phyloP scores from a whole-genome alignment of 2,888 invertebrate genomes.

The Leptura quadrifasciata region DNA sequence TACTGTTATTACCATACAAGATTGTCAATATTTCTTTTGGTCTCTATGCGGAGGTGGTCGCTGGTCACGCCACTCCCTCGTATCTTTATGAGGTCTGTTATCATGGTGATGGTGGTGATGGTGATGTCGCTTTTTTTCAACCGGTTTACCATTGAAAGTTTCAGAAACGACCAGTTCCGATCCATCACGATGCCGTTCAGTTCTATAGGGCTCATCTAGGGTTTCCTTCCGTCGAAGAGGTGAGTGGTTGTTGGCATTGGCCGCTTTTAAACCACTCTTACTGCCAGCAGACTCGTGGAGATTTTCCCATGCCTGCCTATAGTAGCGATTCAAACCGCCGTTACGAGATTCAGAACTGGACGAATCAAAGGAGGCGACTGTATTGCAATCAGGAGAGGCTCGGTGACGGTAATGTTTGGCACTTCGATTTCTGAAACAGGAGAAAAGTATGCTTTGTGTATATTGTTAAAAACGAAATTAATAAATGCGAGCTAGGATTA shows the following conservation, averaged over 20 bases:
- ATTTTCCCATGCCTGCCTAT: constrained; percentile 95
- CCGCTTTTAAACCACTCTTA: constrained; percentile 72
- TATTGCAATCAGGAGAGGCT: constrained; percentile 92
- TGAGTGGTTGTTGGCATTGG: constrained; percentile 75
- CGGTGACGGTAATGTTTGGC: constrained; percentile 92
- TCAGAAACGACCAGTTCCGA: constrained; percentile 87
- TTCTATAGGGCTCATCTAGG: constrained; percentile 80
- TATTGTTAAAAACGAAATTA: not conserved
- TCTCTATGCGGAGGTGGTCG: constrained; percentile 76
- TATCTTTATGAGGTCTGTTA: constrained; percentile 76
- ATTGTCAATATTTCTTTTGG: constrained; percentile 75
- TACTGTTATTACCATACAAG: constrained; percentile 71
- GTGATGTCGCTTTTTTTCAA: constrained; percentile 82
- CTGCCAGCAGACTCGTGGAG: constrained; percentile 87
- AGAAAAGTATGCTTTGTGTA: not conserved
- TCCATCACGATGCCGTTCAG: constrained; percentile 77
- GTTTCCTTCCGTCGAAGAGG: constrained; percentile 83
- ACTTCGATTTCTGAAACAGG: constrained; percentile 81
- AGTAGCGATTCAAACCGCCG: constrained; percentile 87
- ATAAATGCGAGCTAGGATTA: not conserved
- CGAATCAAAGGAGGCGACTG: constrained; percentile 92
- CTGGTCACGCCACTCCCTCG: constrained; percentile 76
- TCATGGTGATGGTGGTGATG: constrained; percentile 88
- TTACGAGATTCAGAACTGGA: constrained; percentile 90
- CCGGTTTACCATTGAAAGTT: constrained; percentile 72